Conservation (phyloP, 2,888 invertebrate genomes). For the Chrysomela aeneicollis region DNA sequence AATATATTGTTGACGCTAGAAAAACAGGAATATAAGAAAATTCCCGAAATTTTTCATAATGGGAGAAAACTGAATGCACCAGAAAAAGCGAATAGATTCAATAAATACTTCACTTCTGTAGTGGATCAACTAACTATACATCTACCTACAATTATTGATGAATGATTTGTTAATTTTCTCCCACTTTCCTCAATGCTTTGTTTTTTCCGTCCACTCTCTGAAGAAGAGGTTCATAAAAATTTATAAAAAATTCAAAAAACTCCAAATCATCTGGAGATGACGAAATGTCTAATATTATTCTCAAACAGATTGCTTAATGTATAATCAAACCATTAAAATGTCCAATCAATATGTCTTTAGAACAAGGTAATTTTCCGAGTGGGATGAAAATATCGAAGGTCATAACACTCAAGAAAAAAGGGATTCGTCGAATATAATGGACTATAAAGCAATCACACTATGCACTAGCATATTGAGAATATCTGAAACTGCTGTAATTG, state of each 20-base stretch:
- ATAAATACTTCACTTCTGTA: conserved; percentile 10
- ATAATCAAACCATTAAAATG: too few species aligned
- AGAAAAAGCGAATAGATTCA: not conserved
- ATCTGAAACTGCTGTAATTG: not conserved
- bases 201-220: conserved; percentile 4
- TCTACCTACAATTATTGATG: conserved; percentile 3
- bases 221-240: not conserved
- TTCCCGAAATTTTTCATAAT: conserved; percentile 9
- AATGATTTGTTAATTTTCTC: not conserved
- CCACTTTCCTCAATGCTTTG: too few species aligned
- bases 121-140: conserved; percentile 8
- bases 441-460: too few species aligned
- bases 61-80: conserved; percentile 6
- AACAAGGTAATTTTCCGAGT: too few species aligned
- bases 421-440: too few species aligned
- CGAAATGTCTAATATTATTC: too few species aligned
- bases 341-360: too few species aligned
- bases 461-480: too few species aligned
- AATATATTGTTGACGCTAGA: not conserved
- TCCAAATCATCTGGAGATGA: conserved; percentile 1
- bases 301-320: too few species aligned
- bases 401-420: too few species aligned
- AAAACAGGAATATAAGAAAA: conserved; percentile 4
- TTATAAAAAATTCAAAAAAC: too few species aligned
- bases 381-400: too few species aligned